These are phyloP conservation scores for Leptarthrus brevirostris DNA, from an alignment of 2,888 invertebrate species.

Conservation along the genomic window DNA sequence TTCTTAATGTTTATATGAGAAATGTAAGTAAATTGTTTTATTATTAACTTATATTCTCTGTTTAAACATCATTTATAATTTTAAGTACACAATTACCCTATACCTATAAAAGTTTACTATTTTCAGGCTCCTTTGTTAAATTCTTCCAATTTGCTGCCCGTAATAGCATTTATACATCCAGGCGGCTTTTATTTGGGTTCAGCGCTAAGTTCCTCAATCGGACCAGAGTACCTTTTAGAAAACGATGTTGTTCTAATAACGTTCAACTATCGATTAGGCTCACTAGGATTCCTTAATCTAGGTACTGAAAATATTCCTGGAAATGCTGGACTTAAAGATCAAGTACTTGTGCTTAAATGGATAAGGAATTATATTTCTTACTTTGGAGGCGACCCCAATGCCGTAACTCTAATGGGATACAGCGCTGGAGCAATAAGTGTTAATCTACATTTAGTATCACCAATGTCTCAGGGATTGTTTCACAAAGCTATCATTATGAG, in stretches of 20 bases:
- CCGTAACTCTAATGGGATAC: constrained; percentile 69
- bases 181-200: constrained; percentile 73
- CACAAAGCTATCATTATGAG: constrained; percentile 70
- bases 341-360: constrained; percentile 70
- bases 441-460: constrained; percentile 63
- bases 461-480: constrained; percentile 66
- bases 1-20: constrained; percentile 69
- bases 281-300: constrained; percentile 69
- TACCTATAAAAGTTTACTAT: too few relatives aligned
- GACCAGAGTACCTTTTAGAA: constrained; percentile 72
- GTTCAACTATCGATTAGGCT: constrained; percentile 72
- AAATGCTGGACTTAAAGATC: constrained; percentile 72
- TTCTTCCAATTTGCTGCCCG: constrained; percentile 64
- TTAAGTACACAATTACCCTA: too few relatives aligned
- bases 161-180: constrained; percentile 74
- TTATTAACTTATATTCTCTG: not conserved
- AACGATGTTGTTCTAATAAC: constrained; percentile 72
- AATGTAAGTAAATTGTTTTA: constrained; percentile 53
- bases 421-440: constrained; percentile 61
- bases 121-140: not conserved
- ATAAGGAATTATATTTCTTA: constrained; percentile 68
- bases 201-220: constrained; percentile 61
- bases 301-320: constrained; percentile 70
- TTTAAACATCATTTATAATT: not conserved
- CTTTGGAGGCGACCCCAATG: constrained; percentile 70